Base-by-base conservation (phyloP, 2,888 invertebrate genomes). In the Ectemnius cavifrons region DNA sequence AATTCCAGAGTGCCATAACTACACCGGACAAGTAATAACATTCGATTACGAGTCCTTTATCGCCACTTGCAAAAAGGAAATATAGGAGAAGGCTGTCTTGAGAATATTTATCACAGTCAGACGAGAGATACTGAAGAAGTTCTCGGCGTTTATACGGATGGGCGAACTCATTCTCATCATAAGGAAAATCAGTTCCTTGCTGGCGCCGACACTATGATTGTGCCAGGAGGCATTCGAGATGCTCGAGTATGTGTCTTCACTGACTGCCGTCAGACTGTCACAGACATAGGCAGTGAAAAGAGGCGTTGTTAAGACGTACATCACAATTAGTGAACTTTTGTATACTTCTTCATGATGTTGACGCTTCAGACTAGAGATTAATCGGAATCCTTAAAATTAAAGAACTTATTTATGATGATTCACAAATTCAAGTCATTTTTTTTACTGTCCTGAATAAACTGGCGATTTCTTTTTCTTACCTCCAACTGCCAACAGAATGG, bases 191-290 rank as follows among this genome's bases (percentile, higher is more conserved):
- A 86, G 64, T 64, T 84, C 77, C 49, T 78, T 81, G 6, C 77
- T 79, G 13, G 79, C 49, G 4, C 46, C 28, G 1, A 66, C 20
- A 0, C 84, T 82, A 45, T 84, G 71, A 18, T 82, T 65, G 58
- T 80, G 83, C 85, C 70, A 71, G 0, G 60, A 14, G 23, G 52
- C n/a, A 13, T 65, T 18, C 4, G 49, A 63, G 4, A 60, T 60
- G 0, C 45, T 58, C 14, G 37, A 13, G 2, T 46, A 56, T n/a
- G 67, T 4, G 6, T 81, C 78, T 27, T 83, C 79, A 3, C 79
- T 79, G 63, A 83, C 80, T 13, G 73, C 78, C 8, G 81, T 77
- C 23, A 87, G 73, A 18, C 77, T 80, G 49, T 87, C 86, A 45
- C 85, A 82, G 0, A n/a, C 60, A 8, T 60, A 60, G 16, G 37